Percentiles rank a stretch among this genome's conserved stretches.
phyloP scores from a whole-genome alignment of 2,797 vertebrate species.

The Xerus rutilus region DNA sequence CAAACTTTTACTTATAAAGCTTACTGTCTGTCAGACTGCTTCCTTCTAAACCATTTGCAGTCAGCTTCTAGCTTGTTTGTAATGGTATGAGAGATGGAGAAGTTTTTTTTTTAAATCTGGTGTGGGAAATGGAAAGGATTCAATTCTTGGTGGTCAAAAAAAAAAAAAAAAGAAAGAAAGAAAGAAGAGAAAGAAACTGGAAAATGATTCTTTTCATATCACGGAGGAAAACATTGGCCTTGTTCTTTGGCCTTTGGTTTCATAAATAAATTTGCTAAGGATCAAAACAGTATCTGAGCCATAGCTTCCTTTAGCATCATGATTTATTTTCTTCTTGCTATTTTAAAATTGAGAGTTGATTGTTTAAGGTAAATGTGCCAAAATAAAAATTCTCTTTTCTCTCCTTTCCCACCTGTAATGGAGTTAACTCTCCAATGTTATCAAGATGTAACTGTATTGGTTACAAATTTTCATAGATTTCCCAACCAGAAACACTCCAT shows the following conservation, averaged over 20 bases:
- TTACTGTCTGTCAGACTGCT: not conserved
- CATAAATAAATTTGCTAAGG: not conserved
- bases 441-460: not conserved
- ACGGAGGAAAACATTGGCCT: slow-evolving; percentile 53
- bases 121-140: slow-evolving; percentile 64
- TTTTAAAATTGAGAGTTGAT: not conserved
- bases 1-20: not conserved
- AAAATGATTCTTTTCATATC: slow-evolving; percentile 38
- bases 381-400: not conserved
- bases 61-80: slow-evolving; percentile 28
- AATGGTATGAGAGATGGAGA: not conserved
- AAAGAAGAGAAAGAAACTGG: not conserved
- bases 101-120: not conserved
- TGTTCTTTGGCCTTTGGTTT: slow-evolving; percentile 56
- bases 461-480: not conserved
- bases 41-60: not conserved
- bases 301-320: not conserved
- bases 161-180: not conserved
- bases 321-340: not conserved
- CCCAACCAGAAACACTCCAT: not conserved
- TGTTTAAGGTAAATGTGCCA: not conserved
- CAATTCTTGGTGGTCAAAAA: slow-evolving; percentile 27
- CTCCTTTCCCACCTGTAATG: not conserved
- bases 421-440: not conserved
- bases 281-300: not conserved